phyloP scores from a whole-genome alignment of 1,140 invertebrate genomes.

The Drosophila punjabiensis region DNA sequence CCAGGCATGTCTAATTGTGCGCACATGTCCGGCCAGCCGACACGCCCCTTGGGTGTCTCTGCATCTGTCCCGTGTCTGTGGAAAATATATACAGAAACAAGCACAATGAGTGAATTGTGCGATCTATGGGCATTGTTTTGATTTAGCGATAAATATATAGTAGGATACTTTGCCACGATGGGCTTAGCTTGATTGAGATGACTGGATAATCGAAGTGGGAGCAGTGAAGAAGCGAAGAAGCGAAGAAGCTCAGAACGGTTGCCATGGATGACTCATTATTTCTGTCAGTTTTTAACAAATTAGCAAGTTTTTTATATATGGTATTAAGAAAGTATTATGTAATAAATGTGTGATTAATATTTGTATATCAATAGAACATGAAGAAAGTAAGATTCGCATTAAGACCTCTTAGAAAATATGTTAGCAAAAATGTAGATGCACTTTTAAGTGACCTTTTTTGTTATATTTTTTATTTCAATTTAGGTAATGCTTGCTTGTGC shows the following conservation, averaged over 20 bases:
- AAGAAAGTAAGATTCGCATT: neutral
- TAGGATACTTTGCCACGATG: constrained; percentile 19
- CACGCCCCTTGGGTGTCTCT: constrained; percentile 63
- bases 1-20: constrained; percentile 76
- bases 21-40: constrained; percentile 70
- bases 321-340: neutral
- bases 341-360: no score
- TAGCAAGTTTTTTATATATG: neutral
- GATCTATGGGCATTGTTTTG: constrained; percentile 59
- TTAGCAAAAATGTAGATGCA: neutral
- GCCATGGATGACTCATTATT: constrained; percentile 3
- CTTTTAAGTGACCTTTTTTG: neutral
- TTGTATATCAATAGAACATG: no score
- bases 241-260: neutral
- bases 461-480: neutral
- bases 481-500: no score
- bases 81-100: constrained; percentile 36
- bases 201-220: constrained; percentile 22
- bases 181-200: constrained; percentile 24
- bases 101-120: constrained; percentile 61
- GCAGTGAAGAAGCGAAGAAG: neutral
- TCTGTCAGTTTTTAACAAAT: neutral
- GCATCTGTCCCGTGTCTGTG: neutral
- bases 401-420: neutral
- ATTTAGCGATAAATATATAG: constrained; percentile 50